A percentile compares a stretch with the other conserved stretches of the same genome.
phyloP scores from a whole-genome alignment of 2,797 vertebrate species.

The Hoplostethus mediterraneus region DNA sequence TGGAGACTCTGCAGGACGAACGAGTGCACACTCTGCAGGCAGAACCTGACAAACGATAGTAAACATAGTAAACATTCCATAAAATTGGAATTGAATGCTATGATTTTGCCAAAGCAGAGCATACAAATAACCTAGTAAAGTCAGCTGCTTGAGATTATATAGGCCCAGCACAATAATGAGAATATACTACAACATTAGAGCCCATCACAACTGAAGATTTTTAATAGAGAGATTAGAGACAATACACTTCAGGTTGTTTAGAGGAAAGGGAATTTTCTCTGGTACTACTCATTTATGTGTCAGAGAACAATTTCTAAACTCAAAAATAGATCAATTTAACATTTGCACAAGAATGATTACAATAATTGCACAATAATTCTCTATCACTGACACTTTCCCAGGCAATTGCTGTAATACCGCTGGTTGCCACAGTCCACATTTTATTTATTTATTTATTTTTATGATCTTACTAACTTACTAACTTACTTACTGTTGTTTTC shows the following conservation, averaged over 20 bases:
- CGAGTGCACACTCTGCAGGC: slow-evolving; percentile 4
- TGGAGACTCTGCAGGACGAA: slow-evolving; percentile 21
- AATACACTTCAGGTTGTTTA: slow-evolving; percentile 1
- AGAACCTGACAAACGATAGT: slow-evolving; percentile 9
- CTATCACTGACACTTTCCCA: too few relatives aligned
- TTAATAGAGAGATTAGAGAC: not conserved
- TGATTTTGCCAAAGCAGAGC: slow-evolving; percentile 15
- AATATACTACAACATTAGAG: not conserved
- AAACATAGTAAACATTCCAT: slow-evolving; percentile 16
- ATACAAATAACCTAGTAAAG: not conserved
- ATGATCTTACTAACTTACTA: too few relatives aligned
- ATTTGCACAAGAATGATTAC: not conserved
- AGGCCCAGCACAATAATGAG: not conserved
- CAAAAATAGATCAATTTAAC: not conserved
- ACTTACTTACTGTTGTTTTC: too few relatives aligned
- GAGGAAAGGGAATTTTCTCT: not conserved
- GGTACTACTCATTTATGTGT: not conserved
- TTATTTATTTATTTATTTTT: too few relatives aligned
- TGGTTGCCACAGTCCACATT: too few relatives aligned
- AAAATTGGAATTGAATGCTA: slow-evolving; percentile 6
- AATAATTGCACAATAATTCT: too few relatives aligned
- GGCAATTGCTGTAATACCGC: too few relatives aligned
- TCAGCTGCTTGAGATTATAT: slow-evolving; percentile 1
- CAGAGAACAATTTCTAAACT: not conserved
- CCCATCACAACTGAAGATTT: not conserved